Base-by-base conservation (phyloP, 2,797 vertebrate species). In the Halcyon leucocephala region DNA sequence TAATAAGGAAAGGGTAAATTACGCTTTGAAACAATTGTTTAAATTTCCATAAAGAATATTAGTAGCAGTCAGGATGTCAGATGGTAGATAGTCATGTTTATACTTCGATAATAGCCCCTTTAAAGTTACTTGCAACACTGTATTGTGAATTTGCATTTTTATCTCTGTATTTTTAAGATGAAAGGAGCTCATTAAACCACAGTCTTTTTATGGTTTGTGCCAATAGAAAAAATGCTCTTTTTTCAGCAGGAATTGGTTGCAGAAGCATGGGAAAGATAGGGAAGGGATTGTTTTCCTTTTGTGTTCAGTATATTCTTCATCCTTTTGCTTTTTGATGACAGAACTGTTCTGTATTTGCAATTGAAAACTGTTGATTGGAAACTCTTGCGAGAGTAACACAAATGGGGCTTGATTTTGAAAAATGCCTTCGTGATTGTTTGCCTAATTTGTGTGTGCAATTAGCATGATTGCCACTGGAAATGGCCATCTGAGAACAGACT, bases 381-480 rank as follows among this genome's bases (percentile, higher is more conserved):
- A 91, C 79, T 77, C 77, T 90, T 88, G 67, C 5, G 6, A 71
- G 73, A 95, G 71, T 61, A 39, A 92, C 91, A 97, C 93, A 96
- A 97, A 96, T 73, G 77, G 39, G 51, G 82, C 95, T 97, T 97
- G 97, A 97, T 97, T 97, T 95, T 90, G 97, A 93, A 89, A 95
- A 97, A 64, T 48, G 62, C 37, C 65, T 76, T 96, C 82, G 16
- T 91, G 94, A 89, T 89, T 35, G 29, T 89, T 94, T 93, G 89
- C 74, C 89, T 96, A 60, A 95, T 94, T 67, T 82, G 61, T 83
- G 57, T 80, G 80, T 89, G 93, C 95, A 95, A 91, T 96, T 95
- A 97, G 77, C 0, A 2, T 95, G 96, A 97, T 97, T 97, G 94
- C 90, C 48, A 82, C 71, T 92, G 78, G 49, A 94, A 90, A 65